Base-by-base conservation (phyloP, 2,113 vertebrate species). In the Spilogale gracilis region DNA sequence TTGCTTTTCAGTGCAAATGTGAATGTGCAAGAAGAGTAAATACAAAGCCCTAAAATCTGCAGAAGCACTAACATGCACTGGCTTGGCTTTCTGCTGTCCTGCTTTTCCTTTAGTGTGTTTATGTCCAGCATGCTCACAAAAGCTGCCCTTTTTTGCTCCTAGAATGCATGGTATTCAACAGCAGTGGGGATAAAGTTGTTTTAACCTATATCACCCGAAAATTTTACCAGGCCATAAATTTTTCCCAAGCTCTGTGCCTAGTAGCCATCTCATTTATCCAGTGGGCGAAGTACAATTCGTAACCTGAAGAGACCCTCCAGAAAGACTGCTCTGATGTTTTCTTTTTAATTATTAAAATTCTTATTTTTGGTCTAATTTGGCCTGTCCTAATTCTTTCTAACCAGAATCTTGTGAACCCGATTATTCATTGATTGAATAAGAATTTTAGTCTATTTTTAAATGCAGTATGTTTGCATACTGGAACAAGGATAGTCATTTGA, bases 51-150 rank as follows among this genome's bases (percentile, higher is more conserved):
- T 78, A 73, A 80, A 74, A 89, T 38, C 20, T 4, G 48, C 84
- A 82, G 69, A 84, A 79, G 16, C 67, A 58, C 80, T 96, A 74
- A 67, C 58, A 18, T 43, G 84, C 89, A 69, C 76, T 81, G 1
- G 23, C 38, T 52, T 61, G 93, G 30, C 43, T 89, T 23, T 92
- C 93, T 96, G 91, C 32, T 60, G 45, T 95, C 69, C 80, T 94
- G 83, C 73, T 43, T 95, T 94, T 50, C 76, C 84, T 97, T 97
- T 97, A 96, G 96, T 94, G 78, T 95, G 85, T 97, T 97, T 88
- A 94, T 76, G 80, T 97, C 83, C 87, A 93, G 9, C 87, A 69
- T 94, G 69, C 82, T 97, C 97, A 84, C 94, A 92, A 96, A 95
- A 90, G 92, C 96, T 90, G 60, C 94, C 85, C 73, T 65, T 94